These are phyloP conservation scores for Nemapogon koenigi DNA, from an alignment of 2,888 invertebrate genomes.

Conservation along the genomic window DNA sequence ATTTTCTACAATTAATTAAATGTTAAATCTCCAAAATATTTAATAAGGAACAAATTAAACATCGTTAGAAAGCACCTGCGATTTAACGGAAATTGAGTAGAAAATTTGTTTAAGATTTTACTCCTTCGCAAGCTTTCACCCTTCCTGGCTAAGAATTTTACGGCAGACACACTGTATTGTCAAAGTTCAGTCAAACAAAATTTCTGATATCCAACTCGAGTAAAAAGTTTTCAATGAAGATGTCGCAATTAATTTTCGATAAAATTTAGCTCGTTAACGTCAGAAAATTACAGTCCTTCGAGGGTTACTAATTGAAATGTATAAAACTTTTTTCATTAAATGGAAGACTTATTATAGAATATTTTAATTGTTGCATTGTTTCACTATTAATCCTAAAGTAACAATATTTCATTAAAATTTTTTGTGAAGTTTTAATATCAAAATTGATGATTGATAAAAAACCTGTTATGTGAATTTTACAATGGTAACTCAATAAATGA, in stretches of 20 bases:
- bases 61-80: too few relatives aligned
- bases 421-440: too few relatives aligned
- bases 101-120: slow-evolving; percentile 34
- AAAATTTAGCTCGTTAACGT: slow-evolving; percentile 61
- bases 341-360: too few relatives aligned
- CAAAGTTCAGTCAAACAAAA: slow-evolving; percentile 39
- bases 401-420: too few relatives aligned
- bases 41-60: too few relatives aligned
- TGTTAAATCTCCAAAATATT: too few relatives aligned
- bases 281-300: slow-evolving; percentile 50
- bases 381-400: too few relatives aligned
- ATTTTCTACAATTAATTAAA: too few relatives aligned
- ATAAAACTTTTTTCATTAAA: slow-evolving; percentile 56
- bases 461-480: too few relatives aligned
- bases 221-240: slow-evolving; percentile 57
- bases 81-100: slow-evolving; percentile 30
- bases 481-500: too few relatives aligned
- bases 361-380: too few relatives aligned
- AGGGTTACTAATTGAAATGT: slow-evolving; percentile 51
- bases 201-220: slow-evolving; percentile 48
- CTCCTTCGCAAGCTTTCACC: slow-evolving; percentile 28
- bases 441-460: too few relatives aligned
- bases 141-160: slow-evolving; percentile 21
- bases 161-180: slow-evolving; percentile 39
- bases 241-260: slow-evolving; percentile 64